phyloP scores from a whole-genome alignment of 2,888 invertebrate species.

The Tribolium freemani region DNA sequence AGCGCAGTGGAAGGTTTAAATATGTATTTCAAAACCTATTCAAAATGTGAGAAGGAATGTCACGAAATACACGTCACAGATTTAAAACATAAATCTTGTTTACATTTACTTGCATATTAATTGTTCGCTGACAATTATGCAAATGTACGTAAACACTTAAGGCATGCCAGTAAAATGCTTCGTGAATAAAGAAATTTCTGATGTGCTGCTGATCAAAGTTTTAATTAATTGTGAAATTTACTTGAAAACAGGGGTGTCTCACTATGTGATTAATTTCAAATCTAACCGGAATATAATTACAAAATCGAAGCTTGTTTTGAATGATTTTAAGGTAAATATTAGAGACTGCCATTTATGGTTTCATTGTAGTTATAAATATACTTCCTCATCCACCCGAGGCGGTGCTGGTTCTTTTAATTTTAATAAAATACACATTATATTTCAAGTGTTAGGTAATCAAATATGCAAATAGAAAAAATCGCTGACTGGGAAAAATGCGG shows the following conservation, averaged over 20 bases:
- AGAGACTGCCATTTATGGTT: too few relatives aligned
- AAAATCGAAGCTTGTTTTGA: not conserved
- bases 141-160: not conserved
- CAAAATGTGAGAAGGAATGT: not conserved
- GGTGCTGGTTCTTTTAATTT: too few relatives aligned
- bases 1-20: not conserved
- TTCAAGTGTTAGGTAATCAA: too few relatives aligned
- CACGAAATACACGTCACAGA: not conserved
- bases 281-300: not conserved
- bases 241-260: not conserved
- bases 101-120: not conserved
- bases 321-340: not conserved
- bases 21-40: not conserved
- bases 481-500: too few relatives aligned
- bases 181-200: not conserved
- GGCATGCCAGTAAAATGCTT: too few relatives aligned
- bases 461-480: too few relatives aligned
- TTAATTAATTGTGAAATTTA: not conserved
- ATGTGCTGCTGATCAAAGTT: not conserved
- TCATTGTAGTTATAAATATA: too few relatives aligned
- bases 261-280: not conserved
- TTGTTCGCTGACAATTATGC: not conserved
- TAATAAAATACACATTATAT: too few relatives aligned
- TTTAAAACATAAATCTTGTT: not conserved
- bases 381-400: too few relatives aligned